Evolutionary conservation across 1,140 invertebrate genomes (phyloP), one percentile per base, ranked within the genome.

Genomic region (Cheumatopsyche charites): DNA sequence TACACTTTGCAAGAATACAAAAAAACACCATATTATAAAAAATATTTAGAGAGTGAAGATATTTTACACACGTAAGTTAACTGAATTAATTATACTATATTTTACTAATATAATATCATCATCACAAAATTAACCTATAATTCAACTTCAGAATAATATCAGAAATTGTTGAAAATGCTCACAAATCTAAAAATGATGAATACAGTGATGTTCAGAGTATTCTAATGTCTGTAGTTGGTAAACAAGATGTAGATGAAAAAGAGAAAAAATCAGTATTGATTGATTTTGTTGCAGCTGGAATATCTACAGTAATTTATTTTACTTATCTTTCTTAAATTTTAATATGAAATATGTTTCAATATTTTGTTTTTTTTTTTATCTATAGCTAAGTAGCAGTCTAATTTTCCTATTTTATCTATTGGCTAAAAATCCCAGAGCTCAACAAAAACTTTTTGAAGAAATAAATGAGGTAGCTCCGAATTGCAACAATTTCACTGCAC

Each of bases 191-290:
- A 63, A 78, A 84, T 74, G 83, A 86, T 73, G 79, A 82, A 9
- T 79, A 88, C 26, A 87, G 89, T 43, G 84, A 88, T 66, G 89
- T 89, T 26, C 85, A 86, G 63, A 89, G 90, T 75, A 90, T 94
- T 36, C 92, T 93, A 77, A 86, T 90, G 61, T 91, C 90, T 41
- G 91, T 94, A 67, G 81, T 94, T 11, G 84, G 88, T 13, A 88
- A 91, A 42, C 87, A 88, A 52, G 86, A 87, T 71, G 80, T 94
- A 55, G 92, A 94, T 77, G 87, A 90, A 72, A 83, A 89, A 26
- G 93, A 95, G 79, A 94, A 94, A 79, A 93, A 91, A 78, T 91
- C 91, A 0, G 91, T 90, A 1, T 90, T 94, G 74, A 91, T 94
- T 45, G 93, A 95, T 81, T 94, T 94, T 77, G 92, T 94, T 75